A percentile compares a stretch with the other conserved stretches of the same genome.
Conservation (phyloP, 2,888 invertebrate species). For the Blera fallax region DNA sequence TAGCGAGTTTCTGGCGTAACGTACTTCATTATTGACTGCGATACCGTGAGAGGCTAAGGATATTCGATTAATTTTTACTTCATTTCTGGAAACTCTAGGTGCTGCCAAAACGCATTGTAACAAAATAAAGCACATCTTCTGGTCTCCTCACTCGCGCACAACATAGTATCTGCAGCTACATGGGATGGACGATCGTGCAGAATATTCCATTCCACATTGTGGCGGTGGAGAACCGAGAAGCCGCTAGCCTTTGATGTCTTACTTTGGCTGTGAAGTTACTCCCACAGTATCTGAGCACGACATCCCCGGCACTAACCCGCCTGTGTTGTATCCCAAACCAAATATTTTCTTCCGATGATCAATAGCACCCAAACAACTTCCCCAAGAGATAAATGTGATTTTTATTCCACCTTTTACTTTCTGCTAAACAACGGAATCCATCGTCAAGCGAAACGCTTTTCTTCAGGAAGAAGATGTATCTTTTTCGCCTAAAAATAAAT, state of each 20-base stretch:
- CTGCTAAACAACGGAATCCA: neutral
- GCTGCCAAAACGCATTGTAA: too few species aligned
- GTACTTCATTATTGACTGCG: too few species aligned
- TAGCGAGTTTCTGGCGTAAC: too few species aligned
- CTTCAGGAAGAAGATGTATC: constrained; percentile 30
- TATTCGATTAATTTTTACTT: too few species aligned
- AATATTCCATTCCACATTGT: constrained; percentile 49
- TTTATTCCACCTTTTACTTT: constrained; percentile 47
- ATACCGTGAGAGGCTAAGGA: too few species aligned
- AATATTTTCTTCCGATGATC: constrained; percentile 8
- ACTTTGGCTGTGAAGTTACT: neutral
- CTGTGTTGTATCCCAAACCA: neutral
- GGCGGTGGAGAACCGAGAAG: constrained; percentile 1
- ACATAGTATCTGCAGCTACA: constrained; percentile 17
- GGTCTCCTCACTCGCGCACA: neutral
- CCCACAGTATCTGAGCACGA: neutral
- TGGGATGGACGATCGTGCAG: constrained; percentile 34
- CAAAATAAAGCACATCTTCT: constrained; percentile 19
- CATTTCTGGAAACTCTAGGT: too few species aligned
- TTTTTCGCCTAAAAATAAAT: constrained; percentile 41
- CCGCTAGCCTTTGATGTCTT: constrained; percentile 58
- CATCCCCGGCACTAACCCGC: neutral
- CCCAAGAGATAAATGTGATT: constrained; percentile 42
- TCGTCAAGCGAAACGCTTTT: neutral
- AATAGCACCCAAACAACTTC: constrained; percentile 21